Percentiles rank a stretch among this genome's conserved stretches.
Evolutionary conservation across 2,888 invertebrate species (phyloP).

Genomic region (Drosophila anomalipes): DNA sequence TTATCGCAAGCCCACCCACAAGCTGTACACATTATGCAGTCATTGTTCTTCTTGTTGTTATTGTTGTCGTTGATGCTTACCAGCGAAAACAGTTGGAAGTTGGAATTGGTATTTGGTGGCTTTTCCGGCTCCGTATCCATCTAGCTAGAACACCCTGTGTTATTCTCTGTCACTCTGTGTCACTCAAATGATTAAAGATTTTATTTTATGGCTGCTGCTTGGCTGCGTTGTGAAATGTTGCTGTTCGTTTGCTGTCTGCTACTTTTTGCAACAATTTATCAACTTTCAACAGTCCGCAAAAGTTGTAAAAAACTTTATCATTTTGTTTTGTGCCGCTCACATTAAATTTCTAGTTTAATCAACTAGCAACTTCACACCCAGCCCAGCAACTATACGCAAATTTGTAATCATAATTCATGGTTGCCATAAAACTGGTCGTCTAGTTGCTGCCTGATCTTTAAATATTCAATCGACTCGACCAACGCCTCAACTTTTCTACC

Average conservation of each 20-base stretch:
- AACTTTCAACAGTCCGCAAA: slow-evolving; percentile 65
- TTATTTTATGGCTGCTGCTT: slow-evolving; percentile 68
- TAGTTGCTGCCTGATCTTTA: slow-evolving; percentile 43
- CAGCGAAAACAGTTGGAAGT: slow-evolving; percentile 14
- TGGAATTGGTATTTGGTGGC: slow-evolving; percentile 25
- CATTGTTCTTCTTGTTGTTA: slow-evolving; percentile 26
- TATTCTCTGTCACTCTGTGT: slow-evolving; percentile 45
- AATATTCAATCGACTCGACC: slow-evolving; percentile 63
- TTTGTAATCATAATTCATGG: slow-evolving; percentile 62
- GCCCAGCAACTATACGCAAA: slow-evolving; percentile 32
- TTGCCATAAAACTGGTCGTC: slow-evolving; percentile 46
- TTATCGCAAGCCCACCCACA: slow-evolving; percentile 62
- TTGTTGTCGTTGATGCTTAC: slow-evolving; percentile 18
- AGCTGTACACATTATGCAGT: slow-evolving; percentile 66
- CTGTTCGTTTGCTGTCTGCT: slow-evolving; percentile 37
- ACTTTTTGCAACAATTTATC: slow-evolving; percentile 78
- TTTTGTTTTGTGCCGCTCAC: slow-evolving; percentile 43
- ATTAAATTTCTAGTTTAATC: slow-evolving; percentile 81
- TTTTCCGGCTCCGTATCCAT: slow-evolving; percentile 10
- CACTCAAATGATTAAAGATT: slow-evolving; percentile 82
- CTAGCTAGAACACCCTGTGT: slow-evolving; percentile 42
- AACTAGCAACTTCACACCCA: slow-evolving; percentile 45
- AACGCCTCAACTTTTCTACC: slow-evolving; percentile 6
- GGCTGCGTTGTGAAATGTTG: slow-evolving; percentile 39
- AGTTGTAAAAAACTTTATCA: slow-evolving; percentile 77